Base-by-base conservation (phyloP, 2,888 invertebrate species). In the Leistus spinibarbis region DNA sequence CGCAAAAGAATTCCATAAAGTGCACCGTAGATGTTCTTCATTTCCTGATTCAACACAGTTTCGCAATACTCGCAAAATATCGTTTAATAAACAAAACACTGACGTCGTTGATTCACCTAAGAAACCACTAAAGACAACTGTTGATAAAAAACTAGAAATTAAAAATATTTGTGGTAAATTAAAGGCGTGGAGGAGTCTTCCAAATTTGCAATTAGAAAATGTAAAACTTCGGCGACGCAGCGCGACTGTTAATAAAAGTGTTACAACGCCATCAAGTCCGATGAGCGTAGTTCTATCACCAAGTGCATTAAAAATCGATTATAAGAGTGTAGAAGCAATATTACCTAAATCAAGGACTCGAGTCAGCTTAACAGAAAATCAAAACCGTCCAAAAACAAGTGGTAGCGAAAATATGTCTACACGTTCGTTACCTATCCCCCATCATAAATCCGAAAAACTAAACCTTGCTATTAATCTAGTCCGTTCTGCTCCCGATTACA, bases 1-100 rank as follows among this genome's bases (percentile, higher is more conserved):
- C 75, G 79, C 81, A 27, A 81, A 81, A 77, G 81, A 82, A 69
- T 85, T 84, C 73, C 85, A 86, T 70, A 87, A 86, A 79, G 83
- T 86, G 72, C 88, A 89, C 73, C 84, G 87, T 77, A 86, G 90
- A 40, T 89, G 89, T 80, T 88, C 89, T 2, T 89, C 89, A 24
- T 88, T 88, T 78, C 89, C 89, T n/a, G 86, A 87, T 77, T 40
- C 75, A 10, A 77, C 78, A 77, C 77, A 76, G 13, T 68, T 76
- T 19, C 76, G 73, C 57, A 76, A 71, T 53, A 54, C 54, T 54
- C 65, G 76, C 54, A 66, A 65, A 65, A 54, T 63, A 54, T 53
- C 53, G 24, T 72, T 57, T 23, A n/a, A n/a, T n/a, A 73, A 77
- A 75, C 63, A 76, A 68, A 75, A 54, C 74, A 76, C 73, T 69